A percentile compares a stretch with the other conserved stretches of the same genome.
These are phyloP conservation scores for Tyrannus savana DNA, from an alignment of 2,113 vertebrate species.

Conservation along the genomic window DNA sequence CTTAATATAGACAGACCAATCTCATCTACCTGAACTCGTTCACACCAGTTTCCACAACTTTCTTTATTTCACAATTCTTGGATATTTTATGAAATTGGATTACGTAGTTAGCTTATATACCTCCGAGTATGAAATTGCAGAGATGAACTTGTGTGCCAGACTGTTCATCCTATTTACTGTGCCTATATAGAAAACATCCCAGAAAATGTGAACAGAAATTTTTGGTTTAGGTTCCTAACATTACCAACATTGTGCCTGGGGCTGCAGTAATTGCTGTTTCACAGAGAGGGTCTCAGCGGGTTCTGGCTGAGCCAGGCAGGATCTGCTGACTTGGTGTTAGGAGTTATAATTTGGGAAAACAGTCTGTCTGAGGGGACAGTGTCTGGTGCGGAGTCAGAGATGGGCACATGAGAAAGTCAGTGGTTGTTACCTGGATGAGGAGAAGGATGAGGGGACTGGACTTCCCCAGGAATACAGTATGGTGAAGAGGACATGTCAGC, in stretches of 20 bases:
- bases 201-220: background rate
- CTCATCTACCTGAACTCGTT: background rate
- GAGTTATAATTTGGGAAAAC: background rate
- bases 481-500: background rate
- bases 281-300: accelerated
- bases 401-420: background rate
- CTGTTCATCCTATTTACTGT: background rate
- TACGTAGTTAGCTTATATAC: background rate
- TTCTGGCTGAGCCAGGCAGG: background rate
- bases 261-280: background rate
- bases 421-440: background rate
- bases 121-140: background rate
- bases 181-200: background rate
- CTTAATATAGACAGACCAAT: background rate
- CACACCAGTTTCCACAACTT: background rate
- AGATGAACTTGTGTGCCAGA: background rate
- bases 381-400: background rate
- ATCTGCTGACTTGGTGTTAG: background rate
- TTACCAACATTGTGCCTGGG: background rate
- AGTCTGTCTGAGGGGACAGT: too few species aligned
- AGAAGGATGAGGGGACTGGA: background rate
- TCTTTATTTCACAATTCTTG: background rate
- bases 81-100: background rate
- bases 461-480: background rate
- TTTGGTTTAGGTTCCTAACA: background rate